Conservation (phyloP, 1,140 invertebrate species). For the Trichoplusia ni region DNA sequence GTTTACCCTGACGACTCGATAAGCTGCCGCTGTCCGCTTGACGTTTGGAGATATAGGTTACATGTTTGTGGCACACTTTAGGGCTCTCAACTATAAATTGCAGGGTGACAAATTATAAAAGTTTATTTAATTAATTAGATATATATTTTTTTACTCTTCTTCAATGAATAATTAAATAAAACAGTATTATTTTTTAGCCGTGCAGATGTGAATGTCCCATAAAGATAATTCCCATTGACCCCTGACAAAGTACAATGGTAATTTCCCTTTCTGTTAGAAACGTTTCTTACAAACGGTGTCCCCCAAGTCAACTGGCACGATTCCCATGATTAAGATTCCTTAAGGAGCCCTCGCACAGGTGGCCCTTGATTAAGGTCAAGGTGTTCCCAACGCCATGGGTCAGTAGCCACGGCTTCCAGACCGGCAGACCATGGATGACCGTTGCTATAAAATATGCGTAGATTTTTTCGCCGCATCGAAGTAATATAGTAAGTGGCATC, state of each 20-base stretch:
- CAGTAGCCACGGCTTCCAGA: constrained; percentile 53
- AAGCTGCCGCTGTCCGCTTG: background rate
- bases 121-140: background rate
- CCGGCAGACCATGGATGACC: constrained; percentile 64
- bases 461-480: constrained; percentile 13
- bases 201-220: too few species aligned
- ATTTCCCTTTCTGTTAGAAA: constrained; percentile 1
- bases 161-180: too few species aligned
- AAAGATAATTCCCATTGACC: background rate
- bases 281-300: constrained; percentile 1
- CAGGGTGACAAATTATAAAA: background rate
- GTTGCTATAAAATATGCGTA: constrained; percentile 47
- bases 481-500: background rate
- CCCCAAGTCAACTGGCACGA: constrained; percentile 14
- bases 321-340: constrained; percentile 76
- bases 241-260: background rate
- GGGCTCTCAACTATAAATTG: background rate
- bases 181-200: background rate
- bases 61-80: background rate
- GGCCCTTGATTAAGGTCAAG: constrained; percentile 71
- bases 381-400: constrained; percentile 69
- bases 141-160: background rate
- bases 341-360: constrained; percentile 64
- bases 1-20: constrained; percentile 42
- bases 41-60: constrained; percentile 10